Base-by-base conservation (phyloP, 2,888 invertebrate species). In the Argyra leucocephala region DNA sequence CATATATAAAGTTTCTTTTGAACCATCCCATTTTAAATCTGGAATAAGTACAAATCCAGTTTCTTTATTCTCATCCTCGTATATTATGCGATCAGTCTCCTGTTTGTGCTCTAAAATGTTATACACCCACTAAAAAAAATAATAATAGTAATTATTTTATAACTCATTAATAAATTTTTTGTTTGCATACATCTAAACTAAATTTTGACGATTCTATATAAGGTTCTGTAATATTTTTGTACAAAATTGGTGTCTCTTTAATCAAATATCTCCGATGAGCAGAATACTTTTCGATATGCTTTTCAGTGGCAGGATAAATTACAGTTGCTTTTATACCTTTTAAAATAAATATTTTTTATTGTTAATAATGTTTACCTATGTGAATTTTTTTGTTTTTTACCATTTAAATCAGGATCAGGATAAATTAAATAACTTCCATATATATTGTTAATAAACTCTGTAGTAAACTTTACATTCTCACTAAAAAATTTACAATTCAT, bases 1-100 rank as follows among this genome's bases (percentile, higher is more conserved):
- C 9, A 93, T 79, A 76, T 98, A 95, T 18, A 99, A 79, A 0
- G 89, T 89, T 73, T 92, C 90, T 22, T 86, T 70, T 67, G 81
- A 82, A 18, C 93, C 91, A 80, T 96, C 91, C 98, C 99, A 99
- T 79, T 99, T 99, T 66, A 97, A 82, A 80, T 99, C 99, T 0
- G 95, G 96, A 1, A 96, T 74, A 18, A 99, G 79, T 18, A 98
- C 82, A 76, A 97, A 98, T 0, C 97, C 96, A 68, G 80, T 86
- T 61, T 85, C 84, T 1, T 89, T 85, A 71, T 84, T 82, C 6
- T 83, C 72, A 77, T 94, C 91, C 76, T 93, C 91, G 76, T 86
- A 90, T 7, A 96, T 83, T 62, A 99, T 88, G 69, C 93, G 85
- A 24, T 98, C 96, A 2, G 83, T 82, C 82, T 99, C 99, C 62